Base-by-base conservation (phyloP, 2,888 invertebrate genomes). In the Branchellion lobata region DNA sequence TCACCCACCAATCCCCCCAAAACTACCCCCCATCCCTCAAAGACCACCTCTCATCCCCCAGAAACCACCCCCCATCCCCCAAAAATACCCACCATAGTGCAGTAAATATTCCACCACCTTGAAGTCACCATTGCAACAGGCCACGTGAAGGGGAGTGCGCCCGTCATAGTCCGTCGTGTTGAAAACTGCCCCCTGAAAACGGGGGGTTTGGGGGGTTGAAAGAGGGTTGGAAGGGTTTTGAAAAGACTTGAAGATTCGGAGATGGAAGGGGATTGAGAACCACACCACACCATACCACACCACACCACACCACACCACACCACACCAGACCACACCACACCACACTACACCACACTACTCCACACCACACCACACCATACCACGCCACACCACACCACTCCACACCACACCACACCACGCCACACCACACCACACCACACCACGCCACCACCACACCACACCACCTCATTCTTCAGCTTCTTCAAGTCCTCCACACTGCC, bases 401-500 rank as follows among this genome's bases (percentile, higher is more conserved):
- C 47, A 34, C n/a, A 8, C 8, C 74, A n/a, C 18, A 8, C 33
- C 36, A 53, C 21, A 1, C 24, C n/a, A 27, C 29, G 0, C 21
- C 47, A 61, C 74, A 34, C 11, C 47, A 34, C n/a, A 8, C 8
- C 74, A n/a, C 18, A 8, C 33, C 36, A 53, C 21, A 1, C 24
- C n/a, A 27, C 29, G 0, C 21, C 47, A 61, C 24, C 24, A 40
- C 21, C 61, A 5, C 5, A 5, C 21, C 61, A 14, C 21, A 82
- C 80, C 33, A 83, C 84, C 29, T 82, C 79, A 31, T 81, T 69
- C 51, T 68, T 68, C 24, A 87, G 85, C 18, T 88, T 87, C 81
- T 88, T 87, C 36, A 92, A 86, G 83, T 91, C 90, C 27, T 86
- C 86, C 0, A 90, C 84, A 82, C 91, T 90, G 0, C 88, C 89